Evolutionary conservation across 2,888 invertebrate genomes (phyloP).

Genomic region (Coelopa pilipes): DNA sequence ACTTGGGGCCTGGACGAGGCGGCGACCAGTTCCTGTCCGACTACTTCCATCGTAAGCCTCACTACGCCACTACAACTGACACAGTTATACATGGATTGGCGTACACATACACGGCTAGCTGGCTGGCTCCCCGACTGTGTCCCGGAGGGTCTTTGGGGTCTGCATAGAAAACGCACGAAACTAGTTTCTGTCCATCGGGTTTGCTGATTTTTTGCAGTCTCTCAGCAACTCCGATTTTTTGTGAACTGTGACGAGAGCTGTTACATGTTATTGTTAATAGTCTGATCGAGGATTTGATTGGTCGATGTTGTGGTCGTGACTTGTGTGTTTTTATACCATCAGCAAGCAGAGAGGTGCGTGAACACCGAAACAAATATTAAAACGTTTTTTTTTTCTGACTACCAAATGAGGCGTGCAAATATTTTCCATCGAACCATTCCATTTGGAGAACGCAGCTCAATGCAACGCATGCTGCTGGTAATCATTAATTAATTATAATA

Average conservation of each 20-base stretch:
- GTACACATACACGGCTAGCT: too few species aligned
- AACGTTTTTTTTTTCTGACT: not conserved
- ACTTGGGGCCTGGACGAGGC: too few species aligned
- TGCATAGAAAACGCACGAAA: slow-evolving; percentile 1
- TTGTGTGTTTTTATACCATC: not conserved
- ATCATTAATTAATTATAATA: not conserved
- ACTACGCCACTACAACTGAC: too few species aligned
- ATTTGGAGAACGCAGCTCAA: not conserved
- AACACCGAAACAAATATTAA: not conserved
- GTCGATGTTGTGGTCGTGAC: not conserved
- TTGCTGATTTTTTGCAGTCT: not conserved
- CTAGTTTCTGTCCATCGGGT: not conserved
- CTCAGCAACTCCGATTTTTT: not conserved
- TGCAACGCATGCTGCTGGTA: not conserved
- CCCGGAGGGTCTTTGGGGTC: not conserved
- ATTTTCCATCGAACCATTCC: not conserved
- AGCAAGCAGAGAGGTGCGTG: not conserved
- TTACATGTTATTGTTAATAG: too few species aligned
- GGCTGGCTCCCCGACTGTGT: too few species aligned
- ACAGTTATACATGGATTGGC: too few species aligned
- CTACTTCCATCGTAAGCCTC: too few species aligned
- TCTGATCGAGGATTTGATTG: too few species aligned
- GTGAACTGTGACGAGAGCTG: not conserved
- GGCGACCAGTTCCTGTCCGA: too few species aligned
- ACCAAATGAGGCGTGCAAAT: not conserved